phyloP scores from a whole-genome alignment of 2,888 invertebrate genomes.

The Tenthredo scrophulariae region DNA sequence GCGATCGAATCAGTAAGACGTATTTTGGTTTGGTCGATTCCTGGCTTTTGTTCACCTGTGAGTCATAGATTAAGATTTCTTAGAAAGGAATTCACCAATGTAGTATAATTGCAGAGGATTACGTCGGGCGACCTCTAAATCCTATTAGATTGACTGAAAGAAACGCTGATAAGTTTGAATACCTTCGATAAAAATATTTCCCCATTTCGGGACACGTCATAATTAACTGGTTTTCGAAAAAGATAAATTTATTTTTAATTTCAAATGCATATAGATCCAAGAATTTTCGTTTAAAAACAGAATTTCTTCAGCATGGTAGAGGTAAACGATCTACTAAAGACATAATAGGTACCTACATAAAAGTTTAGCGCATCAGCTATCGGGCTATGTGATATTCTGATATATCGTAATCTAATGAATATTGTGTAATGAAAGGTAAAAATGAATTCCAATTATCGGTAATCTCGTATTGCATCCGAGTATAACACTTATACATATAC shows the following conservation, averaged over 20 bases:
- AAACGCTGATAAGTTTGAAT: neutral
- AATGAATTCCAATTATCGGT: slow-evolving; percentile 4
- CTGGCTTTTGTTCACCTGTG: neutral
- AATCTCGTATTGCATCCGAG: neutral
- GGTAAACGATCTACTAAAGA: neutral
- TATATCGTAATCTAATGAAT: neutral
- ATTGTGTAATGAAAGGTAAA: slow-evolving; percentile 10
- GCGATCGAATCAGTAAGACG: neutral
- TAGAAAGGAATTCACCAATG: neutral
- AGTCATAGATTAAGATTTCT: neutral
- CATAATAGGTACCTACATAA: neutral
- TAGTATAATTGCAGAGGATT: neutral
- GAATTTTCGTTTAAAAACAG: neutral
- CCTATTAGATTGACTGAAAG: neutral
- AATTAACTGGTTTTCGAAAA: neutral
- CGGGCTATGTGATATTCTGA: neutral
- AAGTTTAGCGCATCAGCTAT: neutral
- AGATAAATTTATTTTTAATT: slow-evolving; percentile 10
- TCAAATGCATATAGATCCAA: neutral
- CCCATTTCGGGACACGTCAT: neutral
- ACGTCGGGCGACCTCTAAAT: neutral
- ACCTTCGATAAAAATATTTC: neutral
- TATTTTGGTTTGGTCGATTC: neutral
- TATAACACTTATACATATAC: neutral
- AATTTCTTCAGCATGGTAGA: neutral